Base-by-base conservation (phyloP, 2,113 vertebrate species). In the Etia nguti region DNA sequence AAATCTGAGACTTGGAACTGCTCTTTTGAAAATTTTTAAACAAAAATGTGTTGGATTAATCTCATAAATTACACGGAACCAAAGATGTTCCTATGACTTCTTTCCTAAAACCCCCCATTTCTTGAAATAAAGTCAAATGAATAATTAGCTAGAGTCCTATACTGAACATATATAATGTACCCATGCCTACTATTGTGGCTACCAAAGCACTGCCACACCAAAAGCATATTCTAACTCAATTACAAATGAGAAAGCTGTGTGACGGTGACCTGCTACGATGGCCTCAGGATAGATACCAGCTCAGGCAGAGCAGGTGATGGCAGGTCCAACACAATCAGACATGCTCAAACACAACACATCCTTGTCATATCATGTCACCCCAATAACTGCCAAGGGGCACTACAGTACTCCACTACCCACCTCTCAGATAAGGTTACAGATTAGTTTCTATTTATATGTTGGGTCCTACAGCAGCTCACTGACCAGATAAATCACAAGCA, bases 341-440 rank as follows among this genome's bases (percentile, higher is more conserved):
- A 93, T 84, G 89, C 84, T 91, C 91, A 92, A 24, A 88, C 86
- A 89, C 90, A 91, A 90, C 88, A 88, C 88, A 80, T 91, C 82
- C 85, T 89, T 22, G 18, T 79, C 91, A 84, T 92, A 92, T 92
- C 90, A 90, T 85, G 89, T 91, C 83, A 86, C 86, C 85, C 86
- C 80, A 80, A 88, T 85, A 86, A 60, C 89, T 89, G 87, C 90
- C 87, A 91, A 56, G 34, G 91, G 94, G 88, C 81, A 84, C 81
- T 26, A 82, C 82, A 50, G 90, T 86, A 86, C 92, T 90, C 57
- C 11, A 10, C 85, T 81, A 80, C 79, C 84, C 41, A 82, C 82
- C 85, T 90, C 81, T 83, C 73, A 89, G 88, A 90, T 88, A 80
- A 93, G 90, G 85, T 82, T 73, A 83, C 86, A 90, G 83, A 93